Evolutionary conservation across 1,140 invertebrate species (phyloP).

Genomic region (Ectropis grisescens): DNA sequence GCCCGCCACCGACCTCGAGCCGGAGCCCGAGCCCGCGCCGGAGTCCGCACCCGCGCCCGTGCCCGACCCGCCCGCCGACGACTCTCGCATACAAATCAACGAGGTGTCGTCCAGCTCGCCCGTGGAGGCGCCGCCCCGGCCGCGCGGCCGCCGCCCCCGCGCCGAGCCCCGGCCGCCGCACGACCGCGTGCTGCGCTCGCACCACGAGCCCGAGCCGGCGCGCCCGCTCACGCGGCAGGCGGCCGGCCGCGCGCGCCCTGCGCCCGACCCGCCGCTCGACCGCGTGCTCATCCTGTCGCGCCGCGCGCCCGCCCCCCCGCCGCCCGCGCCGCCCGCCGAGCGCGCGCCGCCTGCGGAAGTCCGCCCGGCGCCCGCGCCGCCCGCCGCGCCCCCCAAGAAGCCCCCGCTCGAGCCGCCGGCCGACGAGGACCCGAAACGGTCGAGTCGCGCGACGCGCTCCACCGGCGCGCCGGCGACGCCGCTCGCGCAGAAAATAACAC

Average conservation of each 20-base stretch:
- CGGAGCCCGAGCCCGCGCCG: slow-evolving; percentile 14
- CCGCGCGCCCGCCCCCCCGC: slow-evolving; percentile 9
- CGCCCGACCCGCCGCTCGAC: slow-evolving; percentile 12
- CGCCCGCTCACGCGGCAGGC: slow-evolving; percentile 41
- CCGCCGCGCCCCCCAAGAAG: slow-evolving; percentile 15
- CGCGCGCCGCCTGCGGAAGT: slow-evolving; percentile 9
- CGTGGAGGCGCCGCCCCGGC: slow-evolving; percentile 36
- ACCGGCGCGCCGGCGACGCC: slow-evolving; percentile 13
- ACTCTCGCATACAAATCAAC: slow-evolving; percentile 72
- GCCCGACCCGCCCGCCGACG: slow-evolving; percentile 15
- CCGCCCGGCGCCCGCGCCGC: slow-evolving; percentile 11
- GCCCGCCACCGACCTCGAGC: slow-evolving; percentile 17
- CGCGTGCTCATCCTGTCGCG: slow-evolving; percentile 36
- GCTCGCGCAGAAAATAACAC: slow-evolving; percentile 17
- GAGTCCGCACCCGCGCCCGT: slow-evolving; percentile 1
- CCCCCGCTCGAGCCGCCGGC: slow-evolving; percentile 5
- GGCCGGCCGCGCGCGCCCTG: slow-evolving; percentile 14
- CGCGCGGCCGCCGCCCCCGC: slow-evolving; percentile 24
- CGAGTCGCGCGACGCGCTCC: slow-evolving; percentile 21
- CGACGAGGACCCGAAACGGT: slow-evolving; percentile 10
- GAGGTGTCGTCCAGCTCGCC: slow-evolving; percentile 73
- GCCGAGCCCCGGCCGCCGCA: slow-evolving; percentile 14
- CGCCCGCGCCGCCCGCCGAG: slow-evolving; percentile 11
- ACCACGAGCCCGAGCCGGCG: slow-evolving; percentile 35
- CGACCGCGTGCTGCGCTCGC: slow-evolving; percentile 51